Evolutionary conservation across 2,888 invertebrate species (phyloP).

Genomic region (Synergus japonicus): DNA sequence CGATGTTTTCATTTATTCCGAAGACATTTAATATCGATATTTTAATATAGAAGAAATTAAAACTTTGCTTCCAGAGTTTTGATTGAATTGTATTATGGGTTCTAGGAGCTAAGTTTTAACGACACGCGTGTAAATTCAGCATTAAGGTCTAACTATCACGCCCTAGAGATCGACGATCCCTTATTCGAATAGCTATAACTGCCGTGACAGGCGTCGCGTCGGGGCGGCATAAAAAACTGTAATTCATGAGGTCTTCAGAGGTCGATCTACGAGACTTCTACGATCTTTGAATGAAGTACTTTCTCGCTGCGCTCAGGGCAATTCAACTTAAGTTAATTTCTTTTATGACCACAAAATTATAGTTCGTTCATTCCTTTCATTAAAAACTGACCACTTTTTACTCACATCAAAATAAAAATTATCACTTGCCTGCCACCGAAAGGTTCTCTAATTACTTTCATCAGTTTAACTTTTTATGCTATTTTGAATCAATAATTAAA

Average conservation of each 20-base stretch:
- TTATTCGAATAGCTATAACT: conserved; percentile 42
- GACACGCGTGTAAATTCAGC: conserved; percentile 25
- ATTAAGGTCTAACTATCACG: conserved; percentile 47
- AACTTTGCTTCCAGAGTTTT: not conserved
- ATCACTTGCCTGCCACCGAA: not conserved
- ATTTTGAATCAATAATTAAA: not conserved
- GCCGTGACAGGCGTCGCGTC: conserved; percentile 43
- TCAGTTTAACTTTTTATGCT: not conserved
- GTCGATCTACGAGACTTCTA: conserved; percentile 51
- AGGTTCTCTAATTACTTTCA: not conserved
- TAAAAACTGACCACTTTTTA: conserved; percentile 4
- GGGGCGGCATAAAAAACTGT: conserved; percentile 50
- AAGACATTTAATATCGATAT: not conserved
- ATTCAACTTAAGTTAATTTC: conserved; percentile 28
- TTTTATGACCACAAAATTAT: not conserved
- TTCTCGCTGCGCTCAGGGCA: conserved; percentile 3
- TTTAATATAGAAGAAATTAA: not conserved
- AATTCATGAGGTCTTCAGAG: conserved; percentile 39
- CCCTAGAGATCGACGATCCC: conserved; percentile 56
- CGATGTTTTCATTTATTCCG: not conserved
- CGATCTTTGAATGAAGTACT: conserved; percentile 48
- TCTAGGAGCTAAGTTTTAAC: not conserved
- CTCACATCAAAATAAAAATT: not conserved
- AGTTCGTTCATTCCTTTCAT: not conserved
- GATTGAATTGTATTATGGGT: conserved; percentile 9